Evolutionary conservation across 2,888 invertebrate genomes (phyloP), one percentile per base, ranked within the genome.

Genomic region (Mellilla xanthometata): DNA sequence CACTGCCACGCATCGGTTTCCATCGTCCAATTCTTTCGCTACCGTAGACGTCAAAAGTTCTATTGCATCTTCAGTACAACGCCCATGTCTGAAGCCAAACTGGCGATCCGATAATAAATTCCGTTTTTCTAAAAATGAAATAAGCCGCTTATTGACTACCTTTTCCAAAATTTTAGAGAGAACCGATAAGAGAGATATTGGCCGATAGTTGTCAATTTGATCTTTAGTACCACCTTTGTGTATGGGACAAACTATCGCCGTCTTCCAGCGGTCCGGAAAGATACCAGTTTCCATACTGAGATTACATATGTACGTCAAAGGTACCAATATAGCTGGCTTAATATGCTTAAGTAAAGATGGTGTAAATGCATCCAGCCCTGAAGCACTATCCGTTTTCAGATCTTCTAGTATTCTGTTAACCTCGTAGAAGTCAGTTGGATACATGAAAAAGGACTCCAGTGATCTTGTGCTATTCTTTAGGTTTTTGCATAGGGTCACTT

Each of bases 291-390:
- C 32, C 7, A 38, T 3, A 15, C 42, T 42, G 5, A 30, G 15
- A 6, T 42, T 42, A 2, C 27, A 15, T 2, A 35, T 34, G 7
- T 32, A 12, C 1, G 38, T 34, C 1, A 44, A 9, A 7, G 44
- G 44, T 8, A 23, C n/a, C 1, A 29, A 7, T 1, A 44, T 39
- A 9, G 12, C 13, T 10, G 27, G 11, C 24, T 29, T 38, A n/a
- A 39, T 23, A 7, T 15, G 2, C 38, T 44, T 44, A 1, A 44
- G 32, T 2, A 39, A 29, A 15, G 39, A 9, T 1, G 38, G 28
- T 4, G 38, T 28, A 39, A 44, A 8, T 2, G 27, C 32, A 12
- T 43, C 44, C 0, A 44, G 28, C 8, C 44, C 44, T 1, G 38
- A 32, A n/a, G 44, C 38, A 12, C 38, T 39, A 8, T 23, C 31